Base-by-base conservation (phyloP, 1,140 invertebrate genomes). In the Wiebesia pumilae region DNA sequence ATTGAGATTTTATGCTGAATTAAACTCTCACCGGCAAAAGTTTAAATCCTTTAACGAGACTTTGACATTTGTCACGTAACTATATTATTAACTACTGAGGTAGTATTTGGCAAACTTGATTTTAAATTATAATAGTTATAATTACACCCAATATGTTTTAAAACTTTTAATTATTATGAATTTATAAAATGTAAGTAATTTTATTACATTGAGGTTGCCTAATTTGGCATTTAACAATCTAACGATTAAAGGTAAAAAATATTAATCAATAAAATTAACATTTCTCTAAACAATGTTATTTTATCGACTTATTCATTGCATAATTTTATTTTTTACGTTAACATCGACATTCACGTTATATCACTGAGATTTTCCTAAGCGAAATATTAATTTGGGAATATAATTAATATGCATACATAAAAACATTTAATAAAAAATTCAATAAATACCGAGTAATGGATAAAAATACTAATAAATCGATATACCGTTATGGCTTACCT, bases 11-110 rank as follows among this genome's bases (percentile, higher is more conserved):
- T 69, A 0, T 33, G 12, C n/a, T 69, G 33, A 33, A 33, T 69
- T 69, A 33, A 16, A 69, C n/a, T 54, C n/a, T 47, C 77, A 54
- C 47, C 51, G 51, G 75, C 47, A 79, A 79, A 79, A 79, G 47
- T 54, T 54, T 79, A 33, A 33, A 79, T 79, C 47, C 77, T 54
- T 58, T 79, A 54, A 79, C 47, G 47, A 58, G 78, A 80, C 62
- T 73, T 73, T 40, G 35, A 40, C 33, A 40, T 24, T 30, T 30
- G 19, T 12, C 0, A 40, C 38, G 6, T 38, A 24, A 73, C 35
- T 73, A 40, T 40, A 40, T 40, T 24, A 19, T 73, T 73, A 40
- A 73, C 19, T 73, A 40, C 35, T 38, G 38, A 73, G 69, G 38
- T 40, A 40, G 2, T 40, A 27, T 40, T 73, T 73, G 35, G 35